A percentile compares a stretch with the other conserved stretches of the same genome.
Conservation (phyloP, 2,888 invertebrate genomes). For the Amphipoea lucens region DNA sequence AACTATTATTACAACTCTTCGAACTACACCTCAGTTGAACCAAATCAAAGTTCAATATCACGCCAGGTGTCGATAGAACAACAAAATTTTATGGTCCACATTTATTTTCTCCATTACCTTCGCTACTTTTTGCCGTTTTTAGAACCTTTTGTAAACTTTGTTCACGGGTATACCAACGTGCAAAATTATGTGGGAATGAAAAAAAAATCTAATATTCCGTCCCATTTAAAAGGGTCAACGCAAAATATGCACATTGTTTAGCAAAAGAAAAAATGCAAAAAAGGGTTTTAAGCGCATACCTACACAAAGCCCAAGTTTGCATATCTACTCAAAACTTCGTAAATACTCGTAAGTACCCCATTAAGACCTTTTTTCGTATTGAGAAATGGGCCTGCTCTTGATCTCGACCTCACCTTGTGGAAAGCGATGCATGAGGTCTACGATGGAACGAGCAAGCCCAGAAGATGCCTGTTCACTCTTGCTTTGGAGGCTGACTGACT, state of each 20-base stretch:
- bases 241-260: constrained; percentile 80
- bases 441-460: neutral
- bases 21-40: constrained; percentile 19
- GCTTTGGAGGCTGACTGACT: neutral
- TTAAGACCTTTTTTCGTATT: neutral
- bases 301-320: constrained; percentile 10
- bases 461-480: neutral
- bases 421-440: neutral
- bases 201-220: constrained; percentile 76
- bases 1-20: constrained; percentile 7
- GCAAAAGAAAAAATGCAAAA: constrained; percentile 60
- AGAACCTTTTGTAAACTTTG: constrained; percentile 53
- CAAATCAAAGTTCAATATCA: constrained; percentile 54
- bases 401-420: neutral
- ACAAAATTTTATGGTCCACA: constrained; percentile 55
- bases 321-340: constrained; percentile 4
- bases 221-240: constrained; percentile 76
- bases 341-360: neutral
- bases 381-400: neutral
- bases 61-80: constrained; percentile 44
- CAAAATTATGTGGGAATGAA: constrained; percentile 58
- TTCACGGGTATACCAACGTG: constrained; percentile 24
- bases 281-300: constrained; percentile 35
- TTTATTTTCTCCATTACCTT: constrained; percentile 47
- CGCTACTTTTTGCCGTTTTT: constrained; percentile 25